These are phyloP conservation scores for Mastacembelus armatus DNA, from an alignment of 2,797 vertebrate species.

Conservation along the genomic window DNA sequence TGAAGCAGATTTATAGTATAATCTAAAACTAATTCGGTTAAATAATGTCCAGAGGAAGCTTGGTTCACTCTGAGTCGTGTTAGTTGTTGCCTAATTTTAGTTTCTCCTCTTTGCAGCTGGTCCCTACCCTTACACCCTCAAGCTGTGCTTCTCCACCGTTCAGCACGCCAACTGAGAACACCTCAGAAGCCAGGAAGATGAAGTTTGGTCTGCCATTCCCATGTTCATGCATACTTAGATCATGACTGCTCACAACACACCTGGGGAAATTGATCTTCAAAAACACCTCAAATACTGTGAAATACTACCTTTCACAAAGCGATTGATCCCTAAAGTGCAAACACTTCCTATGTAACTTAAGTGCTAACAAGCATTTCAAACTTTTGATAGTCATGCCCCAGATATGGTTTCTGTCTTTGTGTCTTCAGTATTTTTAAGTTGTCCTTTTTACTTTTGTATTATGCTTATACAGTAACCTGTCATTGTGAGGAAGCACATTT, in stretches of 20 bases:
- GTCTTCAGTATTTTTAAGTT: conserved; percentile 58
- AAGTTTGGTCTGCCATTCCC: conserved; percentile 48
- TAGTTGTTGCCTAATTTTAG: background rate
- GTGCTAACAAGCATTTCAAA: conserved; percentile 26
- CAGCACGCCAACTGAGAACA: conserved; percentile 90
- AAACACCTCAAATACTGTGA: conserved; percentile 1
- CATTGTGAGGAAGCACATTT: conserved; percentile 30
- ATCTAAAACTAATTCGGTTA: no score
- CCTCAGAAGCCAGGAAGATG: background rate
- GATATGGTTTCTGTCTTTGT: conserved; percentile 43
- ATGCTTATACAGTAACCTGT: conserved; percentile 44
- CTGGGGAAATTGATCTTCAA: conserved; percentile 11
- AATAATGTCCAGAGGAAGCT: background rate
- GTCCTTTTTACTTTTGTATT: conserved; percentile 71
- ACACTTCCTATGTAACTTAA: conserved; percentile 13
- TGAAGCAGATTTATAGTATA: no score
- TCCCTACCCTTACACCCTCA: conserved; percentile 93
- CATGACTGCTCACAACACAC: conserved; percentile 37
- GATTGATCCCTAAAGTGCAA: background rate
- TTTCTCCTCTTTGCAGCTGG: conserved; percentile 79
- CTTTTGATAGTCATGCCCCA: conserved; percentile 58
- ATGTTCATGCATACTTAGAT: conserved; percentile 34
- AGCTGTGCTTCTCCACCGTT: conserved; percentile 94
- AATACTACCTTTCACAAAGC: background rate
- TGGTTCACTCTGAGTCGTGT: background rate